Percentiles rank a stretch among this genome's conserved stretches.
phyloP scores from a whole-genome alignment of 2,113 vertebrate genomes.

The Onychorhynchus coronatus region DNA sequence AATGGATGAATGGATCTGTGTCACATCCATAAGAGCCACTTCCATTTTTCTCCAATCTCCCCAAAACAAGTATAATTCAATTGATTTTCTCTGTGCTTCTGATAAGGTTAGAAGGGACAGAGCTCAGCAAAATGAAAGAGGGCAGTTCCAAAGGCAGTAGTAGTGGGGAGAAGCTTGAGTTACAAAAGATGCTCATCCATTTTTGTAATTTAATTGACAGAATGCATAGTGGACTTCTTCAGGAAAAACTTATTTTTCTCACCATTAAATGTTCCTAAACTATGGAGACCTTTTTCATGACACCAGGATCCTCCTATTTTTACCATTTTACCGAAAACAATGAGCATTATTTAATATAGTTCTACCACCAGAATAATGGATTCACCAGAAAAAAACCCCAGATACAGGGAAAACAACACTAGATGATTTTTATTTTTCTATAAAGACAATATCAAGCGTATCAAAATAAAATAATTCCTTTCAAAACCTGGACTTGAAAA shows the following conservation, averaged over 20 bases:
- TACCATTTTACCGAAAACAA: background rate
- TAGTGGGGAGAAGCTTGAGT: background rate
- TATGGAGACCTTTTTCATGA: background rate
- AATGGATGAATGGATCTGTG: slow-evolving; percentile 39
- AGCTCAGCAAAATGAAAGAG: background rate
- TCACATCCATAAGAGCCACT: background rate
- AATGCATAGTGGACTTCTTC: background rate
- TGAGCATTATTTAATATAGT: background rate
- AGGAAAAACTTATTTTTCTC: background rate
- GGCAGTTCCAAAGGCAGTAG: background rate
- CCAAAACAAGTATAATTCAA: slow-evolving; percentile 12
- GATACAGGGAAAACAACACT: background rate
- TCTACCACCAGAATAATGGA: background rate
- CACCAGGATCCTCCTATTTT: background rate
- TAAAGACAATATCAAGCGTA: background rate
- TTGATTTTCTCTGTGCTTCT: background rate
- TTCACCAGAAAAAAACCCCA: background rate
- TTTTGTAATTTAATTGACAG: background rate
- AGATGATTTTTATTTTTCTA: background rate
- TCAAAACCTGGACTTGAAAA: background rate
- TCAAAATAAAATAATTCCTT: background rate
- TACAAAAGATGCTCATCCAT: background rate
- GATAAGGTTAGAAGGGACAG: slow-evolving; percentile 13
- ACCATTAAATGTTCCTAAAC: background rate
- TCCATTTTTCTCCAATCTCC: slow-evolving; percentile 47